Evolutionary conservation across 2,888 invertebrate genomes (phyloP), one percentile per base, ranked within the genome.

Genomic region (Imbricaverruca yamaguchii): DNA sequence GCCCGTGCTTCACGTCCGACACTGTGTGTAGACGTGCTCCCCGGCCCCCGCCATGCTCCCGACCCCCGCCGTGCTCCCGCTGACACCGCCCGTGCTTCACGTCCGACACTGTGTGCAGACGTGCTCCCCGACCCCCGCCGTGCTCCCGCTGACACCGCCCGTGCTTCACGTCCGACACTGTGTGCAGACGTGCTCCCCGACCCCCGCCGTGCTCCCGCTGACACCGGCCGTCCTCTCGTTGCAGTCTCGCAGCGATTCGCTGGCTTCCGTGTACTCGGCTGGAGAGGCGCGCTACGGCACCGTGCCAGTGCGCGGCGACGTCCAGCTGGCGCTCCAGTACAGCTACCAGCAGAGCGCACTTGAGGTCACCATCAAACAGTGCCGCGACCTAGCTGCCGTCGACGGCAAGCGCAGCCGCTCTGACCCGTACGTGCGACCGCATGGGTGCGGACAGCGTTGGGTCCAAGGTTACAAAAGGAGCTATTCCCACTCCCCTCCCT

Each of bases 201-300:
- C 63, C 13, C 1, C 63, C 63, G 15, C 63, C 13, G 1, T 63
- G 63, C 11, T 8, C 63, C 21, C 63, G 15, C 63, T 63, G 21
- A 63, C 63, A 13, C 63, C 8, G 15, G 1, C 63, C 39, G 39
- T 18, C 2, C 65, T n/a, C 23, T 0, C 23, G 65, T 67, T 67
- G 15, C 78, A 81, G 63, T 90, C 91, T 81, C 91, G 95, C 81
- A 96, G 95, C 56, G 97, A 97, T 88, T 97, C 97, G 79, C 93
- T 97, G 92, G 95, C 95, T 81, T 97, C 96, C 85, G 95, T 97
- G 55, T 97, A 97, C 88, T 96, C 96, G n/a, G 96, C 96, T 21
- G 96, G 96, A 0, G 97, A 96, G 0, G 74, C 78, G 57, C 91
- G 94, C 82, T 94, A 95, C 86, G 94, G 94, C 81, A 93, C 92